phyloP scores from a whole-genome alignment of 2,113 vertebrate genomes.

The Poeciliopsis turrubarensis region DNA sequence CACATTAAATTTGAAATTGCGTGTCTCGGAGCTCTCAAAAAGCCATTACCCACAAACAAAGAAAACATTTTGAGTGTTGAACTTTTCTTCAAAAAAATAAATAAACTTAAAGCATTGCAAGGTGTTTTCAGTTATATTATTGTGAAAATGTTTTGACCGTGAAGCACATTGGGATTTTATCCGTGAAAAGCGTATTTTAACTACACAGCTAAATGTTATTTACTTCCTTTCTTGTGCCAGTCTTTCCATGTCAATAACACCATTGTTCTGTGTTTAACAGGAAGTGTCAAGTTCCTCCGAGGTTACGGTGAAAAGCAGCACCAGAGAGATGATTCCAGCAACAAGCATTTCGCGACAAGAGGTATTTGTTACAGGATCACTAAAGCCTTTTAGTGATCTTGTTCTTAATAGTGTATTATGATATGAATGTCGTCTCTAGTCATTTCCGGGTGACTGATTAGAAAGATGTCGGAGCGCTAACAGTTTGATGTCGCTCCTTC shows the following conservation, averaged over 20 bases:
- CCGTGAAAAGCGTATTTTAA: too few relatives aligned
- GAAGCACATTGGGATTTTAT: too few relatives aligned
- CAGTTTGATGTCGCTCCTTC: conserved; percentile 31
- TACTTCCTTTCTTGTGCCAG: not conserved
- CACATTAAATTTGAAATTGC: too few relatives aligned
- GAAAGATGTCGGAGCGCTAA: conserved; percentile 25
- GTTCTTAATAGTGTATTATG: not conserved
- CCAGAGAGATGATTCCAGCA: conserved; percentile 70
- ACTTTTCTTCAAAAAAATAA: too few relatives aligned
- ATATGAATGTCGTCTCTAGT: not conserved
- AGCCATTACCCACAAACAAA: too few relatives aligned
- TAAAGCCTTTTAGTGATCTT: not conserved
- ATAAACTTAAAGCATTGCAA: too few relatives aligned
- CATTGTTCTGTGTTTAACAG: conserved; percentile 68
- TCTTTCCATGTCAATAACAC: not conserved
- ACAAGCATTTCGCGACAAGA: conserved; percentile 79
- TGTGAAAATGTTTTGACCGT: too few relatives aligned
- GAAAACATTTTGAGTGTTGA: too few relatives aligned
- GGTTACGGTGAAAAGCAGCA: conserved; percentile 74
- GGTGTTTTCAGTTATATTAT: too few relatives aligned
- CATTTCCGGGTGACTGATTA: conserved; percentile 26
- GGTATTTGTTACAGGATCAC: conserved; percentile 36
- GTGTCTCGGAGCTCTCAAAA: too few relatives aligned
- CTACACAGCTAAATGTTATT: not conserved
- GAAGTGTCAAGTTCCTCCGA: conserved; percentile 82